Conservation (phyloP, 2,113 vertebrate genomes). For the Lamprologus sp. region DNA sequence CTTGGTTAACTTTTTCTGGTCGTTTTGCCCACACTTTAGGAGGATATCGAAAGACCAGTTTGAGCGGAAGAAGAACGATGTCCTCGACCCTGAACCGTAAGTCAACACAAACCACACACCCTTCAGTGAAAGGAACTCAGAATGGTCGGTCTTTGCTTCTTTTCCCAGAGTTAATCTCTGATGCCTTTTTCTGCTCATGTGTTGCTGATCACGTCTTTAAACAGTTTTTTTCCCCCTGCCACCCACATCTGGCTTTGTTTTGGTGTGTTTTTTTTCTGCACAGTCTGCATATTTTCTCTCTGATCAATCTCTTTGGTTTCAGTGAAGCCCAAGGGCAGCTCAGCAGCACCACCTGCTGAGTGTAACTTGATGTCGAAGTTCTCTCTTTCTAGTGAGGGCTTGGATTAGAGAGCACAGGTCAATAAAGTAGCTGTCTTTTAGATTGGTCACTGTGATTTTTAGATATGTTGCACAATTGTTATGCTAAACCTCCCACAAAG, state of each 20-base stretch:
- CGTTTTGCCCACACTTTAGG: constrained; percentile 50
- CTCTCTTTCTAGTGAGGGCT: neutral
- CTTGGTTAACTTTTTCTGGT: neutral
- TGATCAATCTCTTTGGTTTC: neutral
- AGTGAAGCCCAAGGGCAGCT: neutral
- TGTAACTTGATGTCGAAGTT: neutral
- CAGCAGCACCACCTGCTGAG: constrained; percentile 24
- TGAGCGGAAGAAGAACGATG: constrained; percentile 98
- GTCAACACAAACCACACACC: constrained; percentile 46
- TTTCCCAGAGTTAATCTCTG: neutral
- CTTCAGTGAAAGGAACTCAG: neutral
- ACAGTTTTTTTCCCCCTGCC: neutral
- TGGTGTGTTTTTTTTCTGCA: neutral
- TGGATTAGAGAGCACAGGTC: neutral
- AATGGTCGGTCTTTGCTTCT: neutral
- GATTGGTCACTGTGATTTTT: neutral
- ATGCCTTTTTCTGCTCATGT: neutral
- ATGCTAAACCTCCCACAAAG: constrained; percentile 41
- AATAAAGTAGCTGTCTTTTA: neutral
- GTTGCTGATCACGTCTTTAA: neutral
- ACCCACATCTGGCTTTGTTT: constrained; percentile 33
- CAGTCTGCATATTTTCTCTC: constrained; percentile 12
- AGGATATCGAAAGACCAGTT: constrained; percentile 99
- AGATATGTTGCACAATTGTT: neutral
- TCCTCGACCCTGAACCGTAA: constrained; percentile 97